Evolutionary conservation across 1,140 invertebrate species (phyloP), one percentile per base, ranked within the genome.

Genomic region (Pemphigus obesinymphae): DNA sequence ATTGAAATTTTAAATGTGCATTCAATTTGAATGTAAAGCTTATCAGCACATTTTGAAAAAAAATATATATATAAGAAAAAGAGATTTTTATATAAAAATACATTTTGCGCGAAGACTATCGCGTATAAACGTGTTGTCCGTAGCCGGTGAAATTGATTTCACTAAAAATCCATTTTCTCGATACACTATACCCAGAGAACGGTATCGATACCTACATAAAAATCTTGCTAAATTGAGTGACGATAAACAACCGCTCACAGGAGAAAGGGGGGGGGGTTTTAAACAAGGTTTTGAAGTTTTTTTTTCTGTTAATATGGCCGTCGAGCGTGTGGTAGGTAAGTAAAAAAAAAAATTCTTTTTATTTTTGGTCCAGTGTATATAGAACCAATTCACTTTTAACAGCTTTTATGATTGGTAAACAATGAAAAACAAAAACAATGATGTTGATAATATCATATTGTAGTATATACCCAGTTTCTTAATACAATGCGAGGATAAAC

Each of bases 181-280:
- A 58, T 61, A 23, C 26, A 29, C 70, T 80, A 45, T 43, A n/a
- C n/a, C n/a, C n/a, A 80, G 15, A 73, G 15, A 80, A n/a, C 17
- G 8, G 55, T 26, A 58, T 23, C 31, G 63, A 15, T 40, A 23
- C 13, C 1, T 45, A 80, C 31, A 80, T 61, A 40, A 63, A 80
- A 80, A 61, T 40, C 53, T 61, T 29, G 6, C 53, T 58, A 78
- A 78, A 78, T 78, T 78, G 75, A 80, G 55, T 63, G 55, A 45
- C 55, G 76, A 80, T 63, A 80, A 63, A 61, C 76, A 80, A 80
- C 63, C 53, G 55, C 20, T 80, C n/a, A n/a, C n/a, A n/a, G n/a
- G n/a, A n/a, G n/a, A n/a, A n/a, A n/a, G n/a, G n/a, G n/a, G n/a
- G n/a, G n/a, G n/a, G n/a, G n/a, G n/a, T n/a, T n/a, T n/a, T n/a